Evolutionary conservation across 2,888 invertebrate genomes (phyloP), one percentile per base, ranked within the genome.

Genomic region (Himalopsyche japonica): DNA sequence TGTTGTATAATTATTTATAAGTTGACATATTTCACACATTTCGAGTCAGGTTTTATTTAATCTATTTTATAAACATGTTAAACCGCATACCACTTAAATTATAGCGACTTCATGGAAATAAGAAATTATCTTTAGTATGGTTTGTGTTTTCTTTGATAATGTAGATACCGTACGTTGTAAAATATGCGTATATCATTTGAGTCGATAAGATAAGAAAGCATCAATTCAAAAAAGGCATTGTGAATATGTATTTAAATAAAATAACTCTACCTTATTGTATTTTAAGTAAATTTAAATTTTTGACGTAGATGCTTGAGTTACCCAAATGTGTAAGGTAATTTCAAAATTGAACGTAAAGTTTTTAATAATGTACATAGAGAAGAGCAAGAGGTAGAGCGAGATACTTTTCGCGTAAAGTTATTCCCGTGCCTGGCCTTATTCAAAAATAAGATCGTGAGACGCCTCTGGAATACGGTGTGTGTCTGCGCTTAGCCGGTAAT

Each of bases 401-500:
- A 70, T 70, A 70, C 70, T 30, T 27, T 70, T 70, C 70, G 70
- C 70, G 70, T 70, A 70, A 70, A 70, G 70, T 70, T 70, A 70
- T 70, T 70, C 70, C 70, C 70, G 70, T 70, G 70, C 70, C 70
- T 70, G 70, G 37, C 76, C 81, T 76, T 81, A 81, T 81, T 81
- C 76, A 81, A 83, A 83, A 76, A 83, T 83, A 79, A 70, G 64
- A 79, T 82, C 78, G 64, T 47, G 78, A 70, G 70, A 82, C 43
- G 76, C 82, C 78, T 15, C 70, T 47, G 76, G 83, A 80, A 70
- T 70, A 79, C 81, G 85, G 85, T 83, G 80, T 83, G 85, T 78
- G 85, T 82, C 85, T 85, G 79, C 83, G 89, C 89, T 89, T 89
- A 89, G 90, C 89, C 90, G 89, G 90, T 91, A 91, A 91, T 91